These are phyloP conservation scores for Smittia sp. DNA, from an alignment of 2,888 invertebrate species.

Conservation along the genomic window DNA sequence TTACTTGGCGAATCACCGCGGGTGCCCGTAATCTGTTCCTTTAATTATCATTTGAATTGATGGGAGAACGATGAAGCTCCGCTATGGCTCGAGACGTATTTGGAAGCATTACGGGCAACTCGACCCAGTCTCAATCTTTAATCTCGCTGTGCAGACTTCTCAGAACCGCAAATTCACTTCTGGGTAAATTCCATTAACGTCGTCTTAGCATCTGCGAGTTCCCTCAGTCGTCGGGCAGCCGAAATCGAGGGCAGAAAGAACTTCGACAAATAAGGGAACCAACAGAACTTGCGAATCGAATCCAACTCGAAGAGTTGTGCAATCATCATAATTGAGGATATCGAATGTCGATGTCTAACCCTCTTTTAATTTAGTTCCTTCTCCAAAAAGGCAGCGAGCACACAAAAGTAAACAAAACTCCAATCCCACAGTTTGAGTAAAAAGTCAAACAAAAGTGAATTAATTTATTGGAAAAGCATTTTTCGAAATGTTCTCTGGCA, in stretches of 20 bases:
- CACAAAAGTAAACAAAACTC: not conserved
- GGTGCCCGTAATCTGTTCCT: not conserved
- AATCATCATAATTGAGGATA: constrained; percentile 12
- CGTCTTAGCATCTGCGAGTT: not conserved
- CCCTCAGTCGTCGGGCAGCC: not conserved
- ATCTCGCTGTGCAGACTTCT: not conserved
- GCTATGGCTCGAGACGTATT: too few species aligned
- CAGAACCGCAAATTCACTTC: not conserved
- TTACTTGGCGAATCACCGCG: not conserved
- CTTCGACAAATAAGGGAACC: not conserved
- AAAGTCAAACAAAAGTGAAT: not conserved
- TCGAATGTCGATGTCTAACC: constrained; percentile 16
- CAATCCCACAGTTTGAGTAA: not conserved
- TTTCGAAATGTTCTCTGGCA: constrained; percentile 6
- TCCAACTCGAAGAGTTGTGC: constrained; percentile 4
- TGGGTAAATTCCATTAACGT: not conserved
- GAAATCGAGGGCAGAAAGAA: not conserved
- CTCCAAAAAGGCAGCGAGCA: not conserved
- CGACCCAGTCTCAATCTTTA: not conserved
- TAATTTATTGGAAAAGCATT: constrained; percentile 15
- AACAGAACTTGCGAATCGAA: not conserved
- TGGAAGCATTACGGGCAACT: too few species aligned
- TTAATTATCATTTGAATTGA: too few species aligned
- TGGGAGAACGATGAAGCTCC: too few species aligned
- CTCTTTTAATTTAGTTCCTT: not conserved